Evolutionary conservation across 2,888 invertebrate genomes (phyloP).

Genomic region (Cantharis rufa): DNA sequence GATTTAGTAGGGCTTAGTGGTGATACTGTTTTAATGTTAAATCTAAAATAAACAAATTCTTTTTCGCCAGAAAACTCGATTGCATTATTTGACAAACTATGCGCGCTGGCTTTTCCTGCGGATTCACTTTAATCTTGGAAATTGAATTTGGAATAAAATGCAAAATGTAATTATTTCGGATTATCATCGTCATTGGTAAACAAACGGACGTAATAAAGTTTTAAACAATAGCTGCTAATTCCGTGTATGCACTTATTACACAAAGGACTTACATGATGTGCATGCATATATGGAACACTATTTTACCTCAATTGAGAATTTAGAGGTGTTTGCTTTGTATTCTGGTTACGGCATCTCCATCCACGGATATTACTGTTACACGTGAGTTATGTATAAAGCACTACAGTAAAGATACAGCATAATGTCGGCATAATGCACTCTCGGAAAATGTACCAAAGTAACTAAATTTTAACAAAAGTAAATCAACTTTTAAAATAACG

Average conservation of each 20-base stretch:
- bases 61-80: background rate
- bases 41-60: constrained; percentile 15
- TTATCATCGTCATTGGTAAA: background rate
- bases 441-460: background rate
- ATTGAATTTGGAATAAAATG: background rate
- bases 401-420: constrained; percentile 2
- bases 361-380: constrained; percentile 24
- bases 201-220: background rate
- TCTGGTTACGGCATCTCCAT: constrained; percentile 22
- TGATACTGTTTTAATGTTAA: constrained; percentile 8
- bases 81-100: background rate
- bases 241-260: background rate
- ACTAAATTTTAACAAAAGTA: background rate
- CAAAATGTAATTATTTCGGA: background rate
- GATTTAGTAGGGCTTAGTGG: constrained; percentile 29
- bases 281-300: background rate
- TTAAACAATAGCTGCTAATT: background rate
- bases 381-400: constrained; percentile 25
- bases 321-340: constrained; percentile 24
- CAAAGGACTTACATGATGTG: background rate
- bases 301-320: constrained; percentile 2
- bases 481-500: background rate
- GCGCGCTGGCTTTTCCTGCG: background rate
- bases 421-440: background rate
- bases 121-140: background rate